Base-by-base conservation (phyloP, 2,113 vertebrate species). In the Syrmaticus mikado region DNA sequence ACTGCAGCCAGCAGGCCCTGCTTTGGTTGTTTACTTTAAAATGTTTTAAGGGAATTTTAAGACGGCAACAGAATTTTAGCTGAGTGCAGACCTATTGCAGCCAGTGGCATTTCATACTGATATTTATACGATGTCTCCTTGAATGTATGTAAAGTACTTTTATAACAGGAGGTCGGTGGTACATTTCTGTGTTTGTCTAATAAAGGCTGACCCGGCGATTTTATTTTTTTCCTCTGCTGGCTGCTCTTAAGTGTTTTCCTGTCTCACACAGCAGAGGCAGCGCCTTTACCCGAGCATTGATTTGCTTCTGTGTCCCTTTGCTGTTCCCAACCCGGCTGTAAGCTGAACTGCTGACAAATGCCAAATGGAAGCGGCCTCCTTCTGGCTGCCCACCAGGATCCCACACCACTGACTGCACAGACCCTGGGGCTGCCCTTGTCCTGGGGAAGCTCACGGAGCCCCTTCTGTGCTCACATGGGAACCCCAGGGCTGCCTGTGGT, bases 121-220 rank as follows among this genome's bases (percentile, higher is more conserved):
- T 96, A 89, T 95, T 96, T 93, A 94, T 92, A 94, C 17, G 2
- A 79, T 68, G 83, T 94, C 87, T 88, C 86, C 75, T 89, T 94
- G 91, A 91, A 93, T 95, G 92, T 96, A 87, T 91, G 92, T 97
- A 82, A 92, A 92, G 75, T 84, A 75, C 91, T 96, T 96, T 93
- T 91, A 60, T 95, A 88, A 84, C 22, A 76, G 83, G 87, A 92
- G 73, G 93, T 82, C 72, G 83, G 74, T 83, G 91, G 93, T 92
- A 92, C 87, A 32, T 93, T 85, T 94, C 70, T 94, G 89, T 91
- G 87, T 94, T 93, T 64, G 85, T 93, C 84, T 89, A 93, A 94
- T 95, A 94, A 92, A 94, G 27, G 77, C 46, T 93, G 87, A 74
- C 91, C 82, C 87, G 83, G 79, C 92, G 95, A 64, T 92, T 91